Evolutionary conservation across 2,113 vertebrate species (phyloP), one percentile per base, ranked within the genome.

Genomic region (Bungarus multicinctus): DNA sequence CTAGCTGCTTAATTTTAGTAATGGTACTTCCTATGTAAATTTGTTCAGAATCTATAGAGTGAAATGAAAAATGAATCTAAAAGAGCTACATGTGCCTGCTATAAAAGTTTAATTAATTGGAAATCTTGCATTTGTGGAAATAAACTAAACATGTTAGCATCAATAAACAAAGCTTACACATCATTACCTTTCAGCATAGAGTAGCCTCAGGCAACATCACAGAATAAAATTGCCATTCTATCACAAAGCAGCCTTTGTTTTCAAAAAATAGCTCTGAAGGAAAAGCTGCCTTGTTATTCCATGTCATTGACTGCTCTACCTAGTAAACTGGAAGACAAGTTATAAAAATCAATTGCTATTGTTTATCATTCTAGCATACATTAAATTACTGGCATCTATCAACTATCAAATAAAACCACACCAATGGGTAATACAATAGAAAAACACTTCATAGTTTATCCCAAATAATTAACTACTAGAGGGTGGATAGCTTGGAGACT

Each of bases 61-160:
- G 91, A 74, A 34, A 47, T n/a, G 27, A 91, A 92, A n/a, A 90
- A 55, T 60, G 88, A 92, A 89, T 85, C 27, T 16, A 89, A 95
- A 96, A 0, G 0, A 93, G 91, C 87, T 93, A 94, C n/a, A 81
- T 94, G 86, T 95, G 90, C 92, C 95, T 93, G 93, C 60, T 95
- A 90, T 90, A 93, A 95, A 87, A 88, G 50, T 90, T 91, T 94
- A 92, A 96, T 81, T 91, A 95, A 94, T 86, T 91, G 88, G 34
- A 93, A 93, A 94, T 92, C n/a, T 58, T 88, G 69, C 92, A 96
- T 91, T 54, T 96, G 93, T 92, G 93, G 95, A 96, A 95, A 95
- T 57, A 90, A 92, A 94, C 91, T 92, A 47, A 43, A 94, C 90
- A 90, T 86, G 94, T 92, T 95, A 96, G 85, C 87, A 54, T 34